Evolutionary conservation across 2,113 vertebrate genomes (phyloP).

Genomic region (Pelodiscus sinensis): DNA sequence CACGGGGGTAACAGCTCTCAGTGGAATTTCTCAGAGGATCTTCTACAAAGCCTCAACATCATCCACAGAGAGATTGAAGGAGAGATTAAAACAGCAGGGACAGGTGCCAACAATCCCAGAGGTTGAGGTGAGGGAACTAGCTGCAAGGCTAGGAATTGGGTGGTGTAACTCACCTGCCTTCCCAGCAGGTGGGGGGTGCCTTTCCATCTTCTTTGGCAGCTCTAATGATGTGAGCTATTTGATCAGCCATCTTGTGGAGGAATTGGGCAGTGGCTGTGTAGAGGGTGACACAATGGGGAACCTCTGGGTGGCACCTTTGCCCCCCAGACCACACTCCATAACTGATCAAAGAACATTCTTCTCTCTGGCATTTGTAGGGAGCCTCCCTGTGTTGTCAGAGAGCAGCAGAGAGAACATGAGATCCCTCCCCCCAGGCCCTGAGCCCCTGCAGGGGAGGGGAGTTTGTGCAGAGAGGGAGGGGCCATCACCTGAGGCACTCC

Average conservation of each 20-base stretch:
- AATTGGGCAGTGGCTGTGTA: neutral
- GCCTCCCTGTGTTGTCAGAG: fast-evolving
- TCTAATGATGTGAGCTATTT: neutral
- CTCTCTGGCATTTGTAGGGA: neutral
- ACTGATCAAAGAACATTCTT: neutral
- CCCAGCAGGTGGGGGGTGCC: neutral
- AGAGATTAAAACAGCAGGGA: neutral
- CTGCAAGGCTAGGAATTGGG: neutral
- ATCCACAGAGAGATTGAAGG: neutral
- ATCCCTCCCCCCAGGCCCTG: neutral
- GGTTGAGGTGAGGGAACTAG: neutral
- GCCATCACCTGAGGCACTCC: neutral
- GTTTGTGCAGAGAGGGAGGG: neutral
- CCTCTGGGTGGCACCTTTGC: neutral
- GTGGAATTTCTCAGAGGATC: neutral
- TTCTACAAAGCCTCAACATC: neutral
- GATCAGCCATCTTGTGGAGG: neutral
- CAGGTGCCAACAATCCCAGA: neutral
- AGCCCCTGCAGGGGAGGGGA: neutral
- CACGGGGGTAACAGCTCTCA: neutral
- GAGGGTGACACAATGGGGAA: neutral
- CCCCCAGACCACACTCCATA: neutral
- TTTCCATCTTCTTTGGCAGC: neutral
- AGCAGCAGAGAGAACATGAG: neutral
- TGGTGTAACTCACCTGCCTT: neutral